Base-by-base conservation (phyloP, 1,140 invertebrate genomes). In the Ceratitis capitata region DNA sequence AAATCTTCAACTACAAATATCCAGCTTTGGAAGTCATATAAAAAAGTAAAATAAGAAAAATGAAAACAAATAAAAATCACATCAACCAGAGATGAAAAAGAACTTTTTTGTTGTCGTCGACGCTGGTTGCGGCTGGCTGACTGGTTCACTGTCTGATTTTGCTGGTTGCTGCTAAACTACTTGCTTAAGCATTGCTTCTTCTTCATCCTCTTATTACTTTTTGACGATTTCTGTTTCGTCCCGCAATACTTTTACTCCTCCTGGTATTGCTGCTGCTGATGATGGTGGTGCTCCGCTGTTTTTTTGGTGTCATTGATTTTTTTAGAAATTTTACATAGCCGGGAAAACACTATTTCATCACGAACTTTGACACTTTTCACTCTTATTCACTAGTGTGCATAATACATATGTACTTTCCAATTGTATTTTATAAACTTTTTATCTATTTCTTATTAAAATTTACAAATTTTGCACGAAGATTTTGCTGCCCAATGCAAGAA, bases 291-390 rank as follows among this genome's bases (percentile, higher is more conserved):
- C 51, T 56, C 56, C 56, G 35, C 51, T 61, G 49, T 26, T 84
- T 58, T 56, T 64, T 64, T 45, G 83, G 32, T 58, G 83, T 39
- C 83, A 84, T 84, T 84, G 83, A 84, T 84, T 84, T 84, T 84
- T 84, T 84, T 35, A 84, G 26, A 84, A 84, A 39, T 61, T 84
- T 64, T n/a, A n/a, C 45, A 35, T 35, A 7, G 49, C 82, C 10
- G 69, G 39, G 45, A 78, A 78, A 78, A 16, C 69, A 45, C n/a
- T 45, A 78, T 78, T 78, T 26, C 69, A 45, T 39, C 19, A 78
- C n/a, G 45, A 78, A 45, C 23, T 45, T 47, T 16, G n/a, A 78
- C 35, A 47, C 10, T 45, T 78, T 78, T 23, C 26, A 45, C 12
- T 26, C 23, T 45, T 45, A 45, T 78, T 45, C n/a, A 23, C 1